Conservation (phyloP, 2,888 invertebrate genomes). For the Callyntrura guangdongensis region DNA sequence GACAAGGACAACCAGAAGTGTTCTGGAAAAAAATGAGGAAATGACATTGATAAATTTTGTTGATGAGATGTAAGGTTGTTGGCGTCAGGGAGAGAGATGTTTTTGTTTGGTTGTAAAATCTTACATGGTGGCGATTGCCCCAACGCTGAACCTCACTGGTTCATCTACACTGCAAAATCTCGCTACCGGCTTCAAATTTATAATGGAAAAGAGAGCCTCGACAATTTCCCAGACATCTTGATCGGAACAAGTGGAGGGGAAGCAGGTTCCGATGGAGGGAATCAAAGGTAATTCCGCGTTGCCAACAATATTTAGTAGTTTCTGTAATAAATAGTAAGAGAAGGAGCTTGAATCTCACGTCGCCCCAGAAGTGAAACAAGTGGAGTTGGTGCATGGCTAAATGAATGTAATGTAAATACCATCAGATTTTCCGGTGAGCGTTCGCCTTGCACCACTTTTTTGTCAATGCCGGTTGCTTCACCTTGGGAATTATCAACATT, state of each 20-base stretch:
- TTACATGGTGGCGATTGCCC: conserved; percentile 80
- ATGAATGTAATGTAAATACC: conserved; percentile 24
- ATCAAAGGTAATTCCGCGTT: conserved; percentile 61
- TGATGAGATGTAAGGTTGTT: background rate
- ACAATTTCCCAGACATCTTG: conserved; percentile 74
- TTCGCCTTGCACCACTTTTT: conserved; percentile 14
- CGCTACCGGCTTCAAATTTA: conserved; percentile 57
- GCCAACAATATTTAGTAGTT: conserved; percentile 46
- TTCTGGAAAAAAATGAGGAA: conserved; percentile 49
- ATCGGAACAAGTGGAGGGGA: conserved; percentile 79
- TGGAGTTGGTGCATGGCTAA: background rate
- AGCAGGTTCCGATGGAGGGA: conserved; percentile 74
- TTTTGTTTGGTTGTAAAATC: background rate
- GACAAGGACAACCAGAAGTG: conserved; percentile 62
- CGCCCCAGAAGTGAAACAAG: conserved; percentile 43
- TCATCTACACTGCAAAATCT: conserved; percentile 68
- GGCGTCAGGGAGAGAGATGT: too few relatives aligned
- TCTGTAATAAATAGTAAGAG: conserved; percentile 25
- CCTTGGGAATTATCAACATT: background rate
- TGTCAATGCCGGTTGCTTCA: background rate
- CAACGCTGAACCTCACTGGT: conserved; percentile 50
- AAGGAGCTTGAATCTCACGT: conserved; percentile 19
- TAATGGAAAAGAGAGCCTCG: conserved; percentile 45
- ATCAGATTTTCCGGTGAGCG: conserved; percentile 51
- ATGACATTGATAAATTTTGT: conserved; percentile 22